Base-by-base conservation (phyloP, 2,113 vertebrate genomes). In the Pogona vitticeps region DNA sequence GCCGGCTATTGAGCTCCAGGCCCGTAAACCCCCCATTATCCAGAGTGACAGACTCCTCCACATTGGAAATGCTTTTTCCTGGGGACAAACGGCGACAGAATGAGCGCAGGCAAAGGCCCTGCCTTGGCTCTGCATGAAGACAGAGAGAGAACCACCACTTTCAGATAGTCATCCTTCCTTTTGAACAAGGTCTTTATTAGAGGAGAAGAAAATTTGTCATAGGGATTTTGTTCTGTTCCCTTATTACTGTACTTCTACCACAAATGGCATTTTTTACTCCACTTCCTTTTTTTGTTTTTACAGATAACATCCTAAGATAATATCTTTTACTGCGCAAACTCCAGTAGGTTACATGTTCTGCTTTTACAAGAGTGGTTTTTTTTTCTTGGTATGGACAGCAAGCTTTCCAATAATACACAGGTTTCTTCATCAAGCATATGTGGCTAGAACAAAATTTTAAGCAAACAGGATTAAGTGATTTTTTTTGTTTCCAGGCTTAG, bases 11-110 rank as follows among this genome's bases (percentile, higher is more conserved):
- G 88, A 99, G 97, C 92, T 99, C 98, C 94, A 99, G 90, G 83
- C 98, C 96, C 0, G 98, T 98, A 92, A 99, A 99, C 2, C 98
- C 98, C 83, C 98, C 98, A 0, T 99, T 99, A 93, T 99, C 98
- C 95, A 99, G 94, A 0, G 98, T 99, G 73, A 98, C 97, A 0
- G 98, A 96, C 94, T 99, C 98, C 91, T 99, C 98, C 88, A 96
- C 95, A 0, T 95, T 97, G 85, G 98, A 97, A 82, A 97, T 84
- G 89, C 96, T 97, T 90, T 98, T 98, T 84, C 98, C 98, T 99
- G 92, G 38, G 90, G 79, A 40, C 85, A 90, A 84, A 76, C 84
- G 68, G 67, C 1, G 9, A 92, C 63, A 85, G 15, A 65, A 40
- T 87, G 86, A 3, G 76, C 46, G 88, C 46, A 94, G 91, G 89